Evolutionary conservation across 2,113 vertebrate species (phyloP), one percentile per base, ranked within the genome.

Genomic region (Pandion haliaetus): DNA sequence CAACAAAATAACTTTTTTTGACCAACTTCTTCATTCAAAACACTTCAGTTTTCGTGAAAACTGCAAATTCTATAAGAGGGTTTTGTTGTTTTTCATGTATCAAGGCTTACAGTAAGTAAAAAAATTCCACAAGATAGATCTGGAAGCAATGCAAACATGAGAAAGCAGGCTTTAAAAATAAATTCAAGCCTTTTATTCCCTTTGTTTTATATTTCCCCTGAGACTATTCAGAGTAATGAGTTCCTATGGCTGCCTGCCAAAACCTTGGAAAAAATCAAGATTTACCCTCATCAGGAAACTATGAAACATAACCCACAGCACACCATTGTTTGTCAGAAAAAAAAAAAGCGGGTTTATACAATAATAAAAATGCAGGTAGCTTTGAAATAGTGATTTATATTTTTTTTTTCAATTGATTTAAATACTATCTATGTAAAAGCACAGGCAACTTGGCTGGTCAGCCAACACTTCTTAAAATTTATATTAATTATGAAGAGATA

Each of bases 221-320:
- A 66, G 89, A 93, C 70, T 91, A 15, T 65, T 95, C 40, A 90
- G 66, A 87, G 59, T 96, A 95, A 95, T 94, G 84, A 91, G 66
- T 95, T 94, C 81, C 63, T 95, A 40, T 88, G 89, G 83, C 89
- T 96, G 18, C 38, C 70, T 95, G 94, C 94, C 96, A 95, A 95
- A 94, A 58, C 70, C 66, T 85, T 91, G 77, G 73, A 78, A 76
- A 95, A 94, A 82, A 65, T 45, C 32, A 91, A 84, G 54, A 59
- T 91, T 93, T 95, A 79, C 31, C 8, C 52, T 91, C 77, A 70
- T 79, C 90, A 84, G 94, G 94, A 96, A 97, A 85, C 70, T 61
- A 52, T 78, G 81, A 89, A 93, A 85, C 86, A 85, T 65, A 85
- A 82, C 69, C 31, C 42, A 28, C 61, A 77, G 57, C 40, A 54